Base-by-base conservation (phyloP, 2,113 vertebrate species). In the Taxidea taxus region DNA sequence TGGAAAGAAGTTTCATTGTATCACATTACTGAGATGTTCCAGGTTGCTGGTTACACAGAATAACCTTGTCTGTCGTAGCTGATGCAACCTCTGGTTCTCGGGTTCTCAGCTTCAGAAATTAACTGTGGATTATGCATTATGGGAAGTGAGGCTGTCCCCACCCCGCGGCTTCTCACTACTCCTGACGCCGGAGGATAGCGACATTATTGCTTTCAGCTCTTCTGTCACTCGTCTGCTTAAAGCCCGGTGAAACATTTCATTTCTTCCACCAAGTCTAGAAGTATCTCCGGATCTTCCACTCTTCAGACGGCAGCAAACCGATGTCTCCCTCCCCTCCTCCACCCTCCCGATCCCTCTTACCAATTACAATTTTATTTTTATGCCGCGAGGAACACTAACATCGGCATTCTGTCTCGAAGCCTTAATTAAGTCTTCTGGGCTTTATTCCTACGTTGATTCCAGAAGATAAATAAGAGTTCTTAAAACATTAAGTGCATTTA, bases 161-260 rank as follows among this genome's bases (percentile, higher is more conserved):
- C 12, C 16, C 1, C 6, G 13, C 44, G 0, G 21, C 68, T 15
- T 51, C 54, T 34, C 23, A 0, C 7, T 5, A 6, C 7, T 39
- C 34, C 54, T 7, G 2, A 54, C 8, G 7, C 18, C 1, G 4
- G 5, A 1, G 0, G 16, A 1, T 7, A 14, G 8, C 11, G 2
- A 25, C 0, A 2, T 4, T 7, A 2, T 10, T 18, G 6, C 7
- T 37, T 4, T 49, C 11, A 20, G 31, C 9, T 8, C 34, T 42
- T 81, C 49, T 31, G 37, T 12, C 7, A 3, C 37, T 78, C n/a
- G 7, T 15, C 4, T 29, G 34, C 6, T 47, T 42, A 47, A 23
- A 34, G 39, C 29, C 13, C 12, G 29, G 11, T 13, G 49, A 25
- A 4, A 9, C 13, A 3, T 34, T 29, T 39, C 16, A n/a, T 51